phyloP scores from a whole-genome alignment of 2,888 invertebrate genomes.

The Parthenolecanium corni region DNA sequence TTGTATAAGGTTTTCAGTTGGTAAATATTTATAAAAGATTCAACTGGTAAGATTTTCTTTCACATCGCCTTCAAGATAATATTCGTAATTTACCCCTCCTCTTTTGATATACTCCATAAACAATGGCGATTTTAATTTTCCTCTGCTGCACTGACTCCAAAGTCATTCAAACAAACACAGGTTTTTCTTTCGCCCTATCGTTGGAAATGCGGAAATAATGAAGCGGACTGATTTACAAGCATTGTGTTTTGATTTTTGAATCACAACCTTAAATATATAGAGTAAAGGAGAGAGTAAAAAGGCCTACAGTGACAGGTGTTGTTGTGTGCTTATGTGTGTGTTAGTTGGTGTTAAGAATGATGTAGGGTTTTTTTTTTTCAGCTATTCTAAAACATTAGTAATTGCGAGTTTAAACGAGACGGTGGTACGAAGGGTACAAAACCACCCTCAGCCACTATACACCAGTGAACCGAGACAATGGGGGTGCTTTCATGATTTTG shows the following conservation, averaged over 20 bases:
- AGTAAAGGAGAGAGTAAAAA: background rate
- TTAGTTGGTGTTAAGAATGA: constrained; percentile 4
- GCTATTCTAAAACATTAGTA: constrained; percentile 8
- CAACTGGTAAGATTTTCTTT: no score
- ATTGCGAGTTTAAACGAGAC: constrained; percentile 18
- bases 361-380: background rate
- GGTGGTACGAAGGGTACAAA: constrained; percentile 10
- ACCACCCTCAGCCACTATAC: constrained; percentile 5
- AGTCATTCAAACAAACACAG: background rate
- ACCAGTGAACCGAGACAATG: constrained; percentile 13
- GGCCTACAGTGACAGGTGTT: constrained; percentile 6
- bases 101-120: no score
- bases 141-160: no score
- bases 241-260: constrained; percentile 10
- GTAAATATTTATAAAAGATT: no score
- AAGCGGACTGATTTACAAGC: constrained; percentile 12
- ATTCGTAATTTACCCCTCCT: no score
- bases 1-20: no score
- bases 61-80: no score
- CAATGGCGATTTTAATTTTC: no score
- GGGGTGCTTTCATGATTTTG: constrained; percentile 9
- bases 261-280: background rate
- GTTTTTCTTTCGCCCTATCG: background rate
- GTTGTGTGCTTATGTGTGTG: no score
- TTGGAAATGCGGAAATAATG: constrained; percentile 3